phyloP scores from a whole-genome alignment of 2,888 invertebrate genomes.

The Tetrapedia diversipes region DNA sequence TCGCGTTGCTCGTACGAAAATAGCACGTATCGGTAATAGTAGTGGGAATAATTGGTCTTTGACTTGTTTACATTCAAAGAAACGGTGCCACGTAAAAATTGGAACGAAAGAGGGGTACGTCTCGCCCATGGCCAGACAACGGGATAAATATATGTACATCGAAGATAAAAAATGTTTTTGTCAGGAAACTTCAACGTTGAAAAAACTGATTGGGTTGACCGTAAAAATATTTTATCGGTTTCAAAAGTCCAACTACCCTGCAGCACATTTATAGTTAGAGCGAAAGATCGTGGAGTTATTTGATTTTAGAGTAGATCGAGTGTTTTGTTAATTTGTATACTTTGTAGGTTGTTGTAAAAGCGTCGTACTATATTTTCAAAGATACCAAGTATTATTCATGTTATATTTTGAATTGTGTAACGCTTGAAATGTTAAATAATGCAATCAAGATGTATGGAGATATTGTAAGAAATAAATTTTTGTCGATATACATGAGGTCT shows the following conservation, averaged over 20 bases:
- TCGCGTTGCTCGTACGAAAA: slow-evolving; percentile 22
- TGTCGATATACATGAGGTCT: slow-evolving; percentile 17
- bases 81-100: slow-evolving; percentile 32
- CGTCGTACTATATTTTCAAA: too few relatives aligned
- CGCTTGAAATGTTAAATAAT: background rate
- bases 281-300: too few relatives aligned
- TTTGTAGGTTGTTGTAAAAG: too few relatives aligned
- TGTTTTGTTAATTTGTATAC: background rate
- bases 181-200: slow-evolving; percentile 6
- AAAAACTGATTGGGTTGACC: background rate
- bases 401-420: too few relatives aligned
- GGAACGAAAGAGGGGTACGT: background rate
- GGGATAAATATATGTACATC: slow-evolving; percentile 34
- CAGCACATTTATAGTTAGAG: too few relatives aligned
- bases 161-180: slow-evolving; percentile 32
- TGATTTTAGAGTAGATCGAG: too few relatives aligned
- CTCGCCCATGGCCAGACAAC: background rate
- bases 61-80: slow-evolving; percentile 35
- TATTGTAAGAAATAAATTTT: background rate
- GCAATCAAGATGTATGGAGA: background rate
- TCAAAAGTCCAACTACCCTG: background rate
- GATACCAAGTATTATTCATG: too few relatives aligned
- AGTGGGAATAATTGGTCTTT: slow-evolving; percentile 26
- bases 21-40: slow-evolving; percentile 36
- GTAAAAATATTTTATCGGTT: background rate